Base-by-base conservation (phyloP, 2,113 vertebrate genomes). In the Xenopus borealis region DNA sequence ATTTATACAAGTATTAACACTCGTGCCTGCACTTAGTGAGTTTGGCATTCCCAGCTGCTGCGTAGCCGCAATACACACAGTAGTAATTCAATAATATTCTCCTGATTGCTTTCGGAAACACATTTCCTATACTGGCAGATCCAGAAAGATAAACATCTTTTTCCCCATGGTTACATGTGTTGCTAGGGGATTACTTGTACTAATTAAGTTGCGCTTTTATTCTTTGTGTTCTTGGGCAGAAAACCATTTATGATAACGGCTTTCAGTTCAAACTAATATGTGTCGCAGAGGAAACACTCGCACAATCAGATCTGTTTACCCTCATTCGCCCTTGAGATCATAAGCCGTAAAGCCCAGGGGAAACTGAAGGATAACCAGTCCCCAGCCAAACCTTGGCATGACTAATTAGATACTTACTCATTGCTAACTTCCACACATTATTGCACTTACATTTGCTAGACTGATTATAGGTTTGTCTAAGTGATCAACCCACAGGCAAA, bases 111-210 rank as follows among this genome's bases (percentile, higher is more conserved):
- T 58, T 68, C 40, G 20, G 33, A 67, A 65, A 47, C 61, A 27
- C 27, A 55, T 50, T 62, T 66, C 47, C 61, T 52, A 68, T 68
- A 75, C 61, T 75, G 67, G 58, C 72, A 62, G 64, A 57, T 75
- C 44, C 33, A 17, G 30, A 72, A 20, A 68, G 72, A 75, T 67
- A 75, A 75, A 75, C 65, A 75, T 75, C 57, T 62, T 62, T 74
- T 30, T 30, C 18, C 8, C 45, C 40, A 16, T 52, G 30, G 65
- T 50, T 33, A 66, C 72, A 20, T 12, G 40, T 33, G 72, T 75
- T 75, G 72, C 72, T 68, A 62, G 23, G 72, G 72, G 65, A 75
- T 75, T 68, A 68, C 65, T 68, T 61, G 57, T 75, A 50, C 44
- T 75, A 67, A 75, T 75, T 75, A 75, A 62, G 62, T 66, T 40